Percentiles rank a stretch among this genome's conserved stretches.
Evolutionary conservation across 2,113 vertebrate species (phyloP).

Genomic region (Ammodytes marinus): DNA sequence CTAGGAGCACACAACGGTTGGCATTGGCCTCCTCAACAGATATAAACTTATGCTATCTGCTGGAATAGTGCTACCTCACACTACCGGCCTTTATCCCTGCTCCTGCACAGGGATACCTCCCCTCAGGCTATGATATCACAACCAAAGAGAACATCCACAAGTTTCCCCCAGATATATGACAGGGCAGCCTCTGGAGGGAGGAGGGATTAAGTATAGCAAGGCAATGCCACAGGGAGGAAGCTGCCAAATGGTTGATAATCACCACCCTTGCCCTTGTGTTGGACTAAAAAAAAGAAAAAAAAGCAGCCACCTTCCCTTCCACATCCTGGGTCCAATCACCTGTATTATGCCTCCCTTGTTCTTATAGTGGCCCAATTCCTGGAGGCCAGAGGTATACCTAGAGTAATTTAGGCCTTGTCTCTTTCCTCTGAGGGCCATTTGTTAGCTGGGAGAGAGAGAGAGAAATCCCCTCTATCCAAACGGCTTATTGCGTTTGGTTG

Average conservation of each 20-base stretch:
- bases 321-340: constrained; percentile 15
- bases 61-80: constrained; percentile 38
- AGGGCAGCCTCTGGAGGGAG: constrained; percentile 22
- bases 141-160: constrained; percentile 13
- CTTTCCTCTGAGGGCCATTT: constrained; percentile 38
- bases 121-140: constrained; percentile 48
- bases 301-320: constrained; percentile 11
- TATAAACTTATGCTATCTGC: constrained; percentile 32
- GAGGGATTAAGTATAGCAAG: constrained; percentile 54
- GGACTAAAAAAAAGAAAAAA: constrained; percentile 41
- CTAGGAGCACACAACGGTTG: constrained; percentile 13
- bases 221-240: constrained; percentile 45
- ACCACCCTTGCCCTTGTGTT: constrained; percentile 19
- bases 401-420: constrained; percentile 45
- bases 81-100: constrained; percentile 42
- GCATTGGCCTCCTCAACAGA: constrained; percentile 33
- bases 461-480: constrained; percentile 15
- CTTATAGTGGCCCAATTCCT: constrained; percentile 25
- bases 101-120: constrained; percentile 44
- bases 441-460: constrained; percentile 28
- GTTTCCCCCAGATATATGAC: constrained; percentile 42
- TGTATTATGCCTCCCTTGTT: constrained; percentile 50
- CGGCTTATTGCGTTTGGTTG: constrained; percentile 14
- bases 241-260: constrained; percentile 60
- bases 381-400: constrained; percentile 6